Percentiles rank a stretch among this genome's conserved stretches.
These are phyloP conservation scores for Allobates femoralis DNA, from an alignment of 2,797 vertebrate genomes.

Conservation along the genomic window DNA sequence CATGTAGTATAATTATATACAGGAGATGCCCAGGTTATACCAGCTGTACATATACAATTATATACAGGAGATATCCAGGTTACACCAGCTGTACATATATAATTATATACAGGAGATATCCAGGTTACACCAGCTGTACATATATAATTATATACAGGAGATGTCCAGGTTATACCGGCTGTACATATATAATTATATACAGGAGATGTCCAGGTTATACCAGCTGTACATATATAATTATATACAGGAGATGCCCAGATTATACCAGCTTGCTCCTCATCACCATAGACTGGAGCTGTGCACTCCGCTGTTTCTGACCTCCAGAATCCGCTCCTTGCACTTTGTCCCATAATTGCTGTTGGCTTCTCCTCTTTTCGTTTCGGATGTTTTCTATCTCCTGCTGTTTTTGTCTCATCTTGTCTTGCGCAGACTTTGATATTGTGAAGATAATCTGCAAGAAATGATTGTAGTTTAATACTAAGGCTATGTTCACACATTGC, in stretches of 20 bases:
- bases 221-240: background rate
- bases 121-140: too few species aligned
- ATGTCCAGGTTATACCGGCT: background rate
- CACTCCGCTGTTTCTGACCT: background rate
- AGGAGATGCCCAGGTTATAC: too few species aligned
- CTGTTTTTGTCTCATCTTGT: conserved; percentile 68
- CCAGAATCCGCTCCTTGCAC: background rate
- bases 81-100: too few species aligned
- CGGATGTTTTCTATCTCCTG: conserved; percentile 58
- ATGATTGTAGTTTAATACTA: too few species aligned
- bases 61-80: too few species aligned
- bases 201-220: background rate
- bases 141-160: too few species aligned
- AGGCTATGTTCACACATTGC: too few species aligned
- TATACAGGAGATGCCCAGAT: background rate
- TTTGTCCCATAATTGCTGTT: background rate
- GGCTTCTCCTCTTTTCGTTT: conserved; percentile 29
- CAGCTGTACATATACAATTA: too few species aligned
- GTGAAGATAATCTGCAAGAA: conserved; percentile 66
- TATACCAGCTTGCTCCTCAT: background rate
- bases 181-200: conserved; percentile 4
- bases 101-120: too few species aligned
- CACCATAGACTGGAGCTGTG: too few species aligned
- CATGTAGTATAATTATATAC: too few species aligned
- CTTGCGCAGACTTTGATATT: conserved; percentile 70